Conservation (phyloP, 2,797 vertebrate species). For the Gallinago solitaria region DNA sequence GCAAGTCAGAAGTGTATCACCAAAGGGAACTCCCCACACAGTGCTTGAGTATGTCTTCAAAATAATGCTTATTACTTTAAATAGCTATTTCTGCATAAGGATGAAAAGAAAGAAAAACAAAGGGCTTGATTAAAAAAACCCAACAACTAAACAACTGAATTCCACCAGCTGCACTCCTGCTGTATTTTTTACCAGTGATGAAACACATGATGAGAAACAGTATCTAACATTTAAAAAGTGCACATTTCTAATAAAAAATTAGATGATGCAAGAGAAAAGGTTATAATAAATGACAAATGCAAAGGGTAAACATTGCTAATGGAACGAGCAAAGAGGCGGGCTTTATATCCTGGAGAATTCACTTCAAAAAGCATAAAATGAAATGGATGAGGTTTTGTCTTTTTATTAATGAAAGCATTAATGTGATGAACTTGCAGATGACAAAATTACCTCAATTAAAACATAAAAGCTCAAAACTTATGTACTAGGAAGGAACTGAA, state of each 20-base stretch:
- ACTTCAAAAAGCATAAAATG: conserved; percentile 1
- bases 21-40: neutral
- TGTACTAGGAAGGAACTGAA: neutral
- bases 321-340: neutral
- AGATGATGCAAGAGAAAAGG: neutral
- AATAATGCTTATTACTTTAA: neutral
- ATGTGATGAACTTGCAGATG: conserved; percentile 4
- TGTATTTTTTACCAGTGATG: neutral
- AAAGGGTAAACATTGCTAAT: neutral
- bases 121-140: neutral
- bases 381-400: conserved; percentile 15
- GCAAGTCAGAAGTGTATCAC: neutral
- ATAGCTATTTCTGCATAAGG: neutral
- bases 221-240: neutral
- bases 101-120: neutral
- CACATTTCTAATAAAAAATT: neutral
- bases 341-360: neutral
- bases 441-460: conserved; percentile 4
- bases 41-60: neutral
- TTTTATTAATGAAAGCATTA: neutral
- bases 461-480: neutral
- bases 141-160: neutral
- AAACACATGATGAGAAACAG: neutral
- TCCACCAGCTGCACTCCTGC: neutral
- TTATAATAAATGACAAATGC: neutral